Conservation (phyloP, 2,113 vertebrate species). For the Plecotus auritus region DNA sequence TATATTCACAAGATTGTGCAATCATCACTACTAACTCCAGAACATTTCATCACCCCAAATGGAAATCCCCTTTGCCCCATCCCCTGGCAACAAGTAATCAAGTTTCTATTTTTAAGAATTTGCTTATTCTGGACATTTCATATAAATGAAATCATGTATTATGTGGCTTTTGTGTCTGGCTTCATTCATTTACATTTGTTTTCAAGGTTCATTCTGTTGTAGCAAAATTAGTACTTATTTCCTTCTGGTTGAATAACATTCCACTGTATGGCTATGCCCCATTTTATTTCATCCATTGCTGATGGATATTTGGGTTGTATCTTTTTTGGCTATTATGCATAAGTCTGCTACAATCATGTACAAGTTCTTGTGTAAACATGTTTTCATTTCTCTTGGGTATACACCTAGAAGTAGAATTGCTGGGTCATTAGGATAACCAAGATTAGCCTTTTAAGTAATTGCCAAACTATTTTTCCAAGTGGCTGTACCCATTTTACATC, state of each 20-base stretch:
- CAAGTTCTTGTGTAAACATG: not conserved
- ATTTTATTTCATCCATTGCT: not conserved
- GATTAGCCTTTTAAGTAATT: not conserved
- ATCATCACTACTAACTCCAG: not conserved
- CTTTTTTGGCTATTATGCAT: not conserved
- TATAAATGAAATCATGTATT: not conserved
- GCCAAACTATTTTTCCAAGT: not conserved
- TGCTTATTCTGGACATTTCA: not conserved
- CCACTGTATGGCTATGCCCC: not conserved
- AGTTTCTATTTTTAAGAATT: not conserved
- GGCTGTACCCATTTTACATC: not conserved
- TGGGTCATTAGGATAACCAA: not conserved
- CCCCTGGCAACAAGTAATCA: not conserved
- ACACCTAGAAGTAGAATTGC: not conserved
- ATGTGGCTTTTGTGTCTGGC: not conserved
- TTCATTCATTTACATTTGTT: not conserved
- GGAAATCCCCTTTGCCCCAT: not conserved
- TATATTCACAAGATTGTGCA: not conserved
- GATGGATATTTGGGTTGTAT: not conserved
- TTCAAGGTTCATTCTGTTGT: not conserved
- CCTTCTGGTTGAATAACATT: not conserved
- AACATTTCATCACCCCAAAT: not conserved
- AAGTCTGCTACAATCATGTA: not conserved
- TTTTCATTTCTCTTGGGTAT: constrained; percentile 15
- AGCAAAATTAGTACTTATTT: not conserved